Conservation (phyloP, 2,888 invertebrate genomes). For the Acanthosepion pharaonis region DNA sequence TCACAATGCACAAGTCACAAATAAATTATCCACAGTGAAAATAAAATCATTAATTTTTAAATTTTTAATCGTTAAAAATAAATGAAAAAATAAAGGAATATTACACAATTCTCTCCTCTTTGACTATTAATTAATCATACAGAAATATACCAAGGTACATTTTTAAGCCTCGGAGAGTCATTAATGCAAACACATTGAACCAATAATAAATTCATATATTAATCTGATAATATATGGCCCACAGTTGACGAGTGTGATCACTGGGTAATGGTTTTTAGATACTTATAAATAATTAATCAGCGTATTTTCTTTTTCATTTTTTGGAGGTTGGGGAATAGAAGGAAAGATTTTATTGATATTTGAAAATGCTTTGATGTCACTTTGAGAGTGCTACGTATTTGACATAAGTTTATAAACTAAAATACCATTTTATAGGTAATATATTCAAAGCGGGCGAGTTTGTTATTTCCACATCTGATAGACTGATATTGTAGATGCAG, state of each 20-base stretch:
- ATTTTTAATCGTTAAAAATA: background rate
- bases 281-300: conserved; percentile 1
- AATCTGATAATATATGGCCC: background rate
- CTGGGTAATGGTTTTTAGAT: background rate
- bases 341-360: background rate
- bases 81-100: background rate
- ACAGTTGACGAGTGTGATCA: background rate
- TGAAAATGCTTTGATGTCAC: background rate
- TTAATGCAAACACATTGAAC: background rate
- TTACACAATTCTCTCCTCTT: background rate
- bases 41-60: background rate
- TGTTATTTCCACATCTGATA: background rate
- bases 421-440: background rate
- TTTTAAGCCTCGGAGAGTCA: background rate
- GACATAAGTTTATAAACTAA: background rate
- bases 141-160: background rate
- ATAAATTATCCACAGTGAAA: background rate
- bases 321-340: background rate
- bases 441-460: background rate
- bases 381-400: background rate
- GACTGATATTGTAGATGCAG: background rate
- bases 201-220: background rate
- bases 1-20: background rate
- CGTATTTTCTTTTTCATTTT: background rate
- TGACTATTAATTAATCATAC: background rate